Percentiles rank a stretch among this genome's conserved stretches.
Evolutionary conservation across 2,113 vertebrate species (phyloP).

Genomic region (Panthera tigris): DNA sequence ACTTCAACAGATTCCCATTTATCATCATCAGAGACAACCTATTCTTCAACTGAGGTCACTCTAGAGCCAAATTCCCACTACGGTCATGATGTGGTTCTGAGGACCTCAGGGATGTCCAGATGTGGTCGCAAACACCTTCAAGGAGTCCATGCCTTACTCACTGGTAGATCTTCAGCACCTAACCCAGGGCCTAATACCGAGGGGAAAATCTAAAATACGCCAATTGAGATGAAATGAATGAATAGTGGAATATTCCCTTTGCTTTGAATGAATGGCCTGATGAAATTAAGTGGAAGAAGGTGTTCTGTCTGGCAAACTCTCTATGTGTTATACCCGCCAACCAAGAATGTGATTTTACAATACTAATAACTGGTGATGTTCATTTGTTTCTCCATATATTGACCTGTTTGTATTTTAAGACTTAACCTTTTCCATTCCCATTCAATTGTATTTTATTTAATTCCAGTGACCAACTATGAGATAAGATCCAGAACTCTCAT

Average conservation of each 20-base stretch:
- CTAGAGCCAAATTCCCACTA: neutral
- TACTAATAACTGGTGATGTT: neutral
- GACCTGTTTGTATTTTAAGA: neutral
- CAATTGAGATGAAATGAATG: neutral
- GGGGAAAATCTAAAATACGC: neutral
- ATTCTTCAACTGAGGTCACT: neutral
- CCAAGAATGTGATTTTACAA: neutral
- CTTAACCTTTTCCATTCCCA: neutral
- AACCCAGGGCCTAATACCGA: neutral
- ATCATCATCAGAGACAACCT: neutral
- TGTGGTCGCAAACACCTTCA: neutral
- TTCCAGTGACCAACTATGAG: neutral
- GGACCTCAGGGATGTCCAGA: neutral
- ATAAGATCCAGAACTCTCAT: neutral
- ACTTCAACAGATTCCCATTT: neutral
- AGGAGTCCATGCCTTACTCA: neutral
- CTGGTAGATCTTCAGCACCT: neutral
- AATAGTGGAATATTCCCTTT: neutral
- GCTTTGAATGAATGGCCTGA: neutral
- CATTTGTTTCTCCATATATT: neutral
- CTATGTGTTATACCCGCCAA: neutral
- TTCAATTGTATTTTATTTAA: neutral
- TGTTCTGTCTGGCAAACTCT: neutral
- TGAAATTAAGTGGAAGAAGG: neutral
- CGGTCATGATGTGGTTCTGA: neutral